Base-by-base conservation (phyloP, 2,113 vertebrate species). In the Hassar affinis region DNA sequence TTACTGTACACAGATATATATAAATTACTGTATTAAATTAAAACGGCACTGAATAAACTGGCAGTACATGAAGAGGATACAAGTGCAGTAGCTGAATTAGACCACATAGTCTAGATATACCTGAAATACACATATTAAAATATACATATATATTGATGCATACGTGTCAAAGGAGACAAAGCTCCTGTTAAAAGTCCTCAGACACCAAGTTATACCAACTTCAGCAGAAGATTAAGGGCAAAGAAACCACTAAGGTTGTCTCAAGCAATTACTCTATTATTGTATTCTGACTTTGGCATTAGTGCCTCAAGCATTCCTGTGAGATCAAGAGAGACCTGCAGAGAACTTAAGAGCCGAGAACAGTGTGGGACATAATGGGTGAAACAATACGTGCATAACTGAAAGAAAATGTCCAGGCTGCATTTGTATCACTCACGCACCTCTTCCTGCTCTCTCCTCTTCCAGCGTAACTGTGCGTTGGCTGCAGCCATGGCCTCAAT, bases 401-500 rank as follows among this genome's bases (percentile, higher is more conserved):
- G 10, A 45, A 45, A 45, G 38, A 71, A 47, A 47, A 25, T 5
- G 38, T 45, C 38, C 35, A 8, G 35, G 8, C 1, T 42, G 35
- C 10, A 69, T 42, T 49, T 49, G 12, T 5, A 27, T 12, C 64
- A 35, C 38, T 54, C 17, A 98, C 98, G 9, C 86, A 98, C 98
- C 96, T 97, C 95, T 74, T 90, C 95, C 88, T 95, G 96, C 83
- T 99, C 96, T 88, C 96, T 94, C 88, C 96, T 96, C 92, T 98
- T 99, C 97, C 97, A 98, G 85, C 90, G 94, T 81, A 99, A 93
- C 88, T 97, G 97, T 54, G 98, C 98, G 0, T 99, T 99, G 76
- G 98, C 98, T 2, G 97, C 96, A 5, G 97, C 98, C 98, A 99
- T 99, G 80, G 97, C 96, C 93, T 99, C 98, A 14, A 99, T 95